phyloP scores from a whole-genome alignment of 2,888 invertebrate genomes.

The Campoletis raptor region DNA sequence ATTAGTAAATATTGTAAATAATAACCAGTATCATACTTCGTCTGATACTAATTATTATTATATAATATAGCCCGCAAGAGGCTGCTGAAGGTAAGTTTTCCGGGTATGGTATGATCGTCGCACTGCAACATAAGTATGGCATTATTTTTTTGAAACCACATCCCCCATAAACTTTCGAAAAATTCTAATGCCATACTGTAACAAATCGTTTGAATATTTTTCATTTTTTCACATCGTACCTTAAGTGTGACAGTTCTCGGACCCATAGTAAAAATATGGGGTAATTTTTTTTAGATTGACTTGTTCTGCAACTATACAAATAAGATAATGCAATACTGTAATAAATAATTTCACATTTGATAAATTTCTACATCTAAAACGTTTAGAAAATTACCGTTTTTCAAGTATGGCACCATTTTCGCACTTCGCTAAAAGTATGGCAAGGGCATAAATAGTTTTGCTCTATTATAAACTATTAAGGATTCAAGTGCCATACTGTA shows the following conservation, averaged over 20 bases:
- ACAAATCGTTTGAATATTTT: constrained; percentile 9
- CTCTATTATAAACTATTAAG: constrained; percentile 7
- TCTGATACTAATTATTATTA: too few relatives aligned
- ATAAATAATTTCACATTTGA: constrained; percentile 11
- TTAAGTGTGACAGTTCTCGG: background rate
- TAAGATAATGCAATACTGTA: constrained; percentile 7
- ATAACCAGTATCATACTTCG: background rate
- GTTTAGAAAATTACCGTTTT: constrained; percentile 8
- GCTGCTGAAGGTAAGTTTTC: constrained; percentile 12
- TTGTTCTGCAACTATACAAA: background rate
- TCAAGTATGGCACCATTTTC: constrained; percentile 23
- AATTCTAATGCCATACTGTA: constrained; percentile 24
- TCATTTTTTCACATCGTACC: background rate
- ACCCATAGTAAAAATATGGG: constrained; percentile 10
- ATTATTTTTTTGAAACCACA: constrained; percentile 1
- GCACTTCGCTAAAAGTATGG: constrained; percentile 16
- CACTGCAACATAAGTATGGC: constrained; percentile 23
- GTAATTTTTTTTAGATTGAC: constrained; percentile 2
- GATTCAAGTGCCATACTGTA: background rate
- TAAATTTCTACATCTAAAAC: background rate
- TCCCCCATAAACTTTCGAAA: constrained; percentile 19
- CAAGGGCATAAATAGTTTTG: background rate
- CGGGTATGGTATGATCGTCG: constrained; percentile 14
- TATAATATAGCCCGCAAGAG: too few relatives aligned
- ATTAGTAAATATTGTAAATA: background rate